Base-by-base conservation (phyloP, 2,113 vertebrate genomes). In the Rafetus swinhoei region DNA sequence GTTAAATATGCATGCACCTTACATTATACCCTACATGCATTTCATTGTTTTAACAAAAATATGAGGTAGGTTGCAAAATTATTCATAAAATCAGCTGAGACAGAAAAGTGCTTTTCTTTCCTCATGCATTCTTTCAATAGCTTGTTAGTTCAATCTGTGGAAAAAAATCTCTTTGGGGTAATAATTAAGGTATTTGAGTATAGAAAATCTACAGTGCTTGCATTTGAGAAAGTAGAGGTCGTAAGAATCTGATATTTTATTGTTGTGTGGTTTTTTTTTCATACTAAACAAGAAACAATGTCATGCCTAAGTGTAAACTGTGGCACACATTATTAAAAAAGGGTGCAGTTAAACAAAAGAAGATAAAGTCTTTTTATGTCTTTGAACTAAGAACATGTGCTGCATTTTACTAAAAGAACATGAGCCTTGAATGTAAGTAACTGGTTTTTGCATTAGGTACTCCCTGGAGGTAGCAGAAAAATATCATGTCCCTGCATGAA, bases 401-500 rank as follows among this genome's bases (percentile, higher is more conserved):
- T 98, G 98, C 98, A 96, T 99, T 98, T 99, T 98, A 98, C 98
- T 98, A 97, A 98, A 98, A 98, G 98, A 99, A 98, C 98, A 98
- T 97, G 98, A 99, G 98, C 98, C 99, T 98, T 98, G 98, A 98
- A 99, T 99, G 98, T 98, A 98, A 99, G 98, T 98, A 98, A 98
- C 99, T 99, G 99, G 98, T 99, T 99, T 99, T 98, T 99, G 98
- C 98, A 99, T 99, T 99, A 99, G 98, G 98, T 98, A 97, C 98
- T 99, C 99, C 99, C 98, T 97, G 98, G 98, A 99, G 98, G 98
- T 99, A 98, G 97, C 97, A 98, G 98, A 97, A 88, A 98, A 98
- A 98, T 99, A 99, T 99, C 98, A 98, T 99, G 99, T 98, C 99
- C 98, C 98, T 98, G 99, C 98, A 98, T 99, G 99, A 99, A 99